These are phyloP conservation scores for Lepus townsendii DNA, from an alignment of 2,797 vertebrate genomes.

Conservation along the genomic window DNA sequence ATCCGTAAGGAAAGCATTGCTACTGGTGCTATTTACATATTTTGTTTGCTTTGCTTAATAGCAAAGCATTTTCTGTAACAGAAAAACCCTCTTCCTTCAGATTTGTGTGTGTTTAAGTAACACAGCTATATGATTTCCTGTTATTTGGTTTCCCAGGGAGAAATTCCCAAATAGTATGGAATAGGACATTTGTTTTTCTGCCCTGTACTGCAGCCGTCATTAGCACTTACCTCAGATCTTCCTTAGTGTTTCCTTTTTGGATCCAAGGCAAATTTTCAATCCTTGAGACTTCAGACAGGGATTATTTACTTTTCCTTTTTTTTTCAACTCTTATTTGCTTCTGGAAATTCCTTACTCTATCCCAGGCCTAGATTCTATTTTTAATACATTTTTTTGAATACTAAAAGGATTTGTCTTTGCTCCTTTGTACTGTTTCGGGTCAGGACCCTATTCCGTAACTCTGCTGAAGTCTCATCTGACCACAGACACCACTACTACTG, in stretches of 20 bases:
- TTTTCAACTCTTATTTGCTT: slow-evolving; percentile 27
- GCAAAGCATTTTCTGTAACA: slow-evolving; percentile 21
- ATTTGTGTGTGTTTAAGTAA: slow-evolving; percentile 51
- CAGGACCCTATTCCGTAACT: slow-evolving; percentile 4
- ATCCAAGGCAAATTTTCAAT: neutral
- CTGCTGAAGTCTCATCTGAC: neutral
- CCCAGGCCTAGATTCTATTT: slow-evolving; percentile 58
- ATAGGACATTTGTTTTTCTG: slow-evolving; percentile 58
- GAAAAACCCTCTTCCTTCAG: slow-evolving; percentile 48
- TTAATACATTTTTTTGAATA: slow-evolving; percentile 54
- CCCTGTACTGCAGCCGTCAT: neutral
- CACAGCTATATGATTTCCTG: slow-evolving; percentile 41
- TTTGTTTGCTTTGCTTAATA: slow-evolving; percentile 60
- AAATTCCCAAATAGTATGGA: neutral
- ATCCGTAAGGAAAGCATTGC: slow-evolving; percentile 39
- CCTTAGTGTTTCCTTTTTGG: slow-evolving; percentile 41
- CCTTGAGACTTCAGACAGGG: neutral
- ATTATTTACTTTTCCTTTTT: slow-evolving; percentile 64
- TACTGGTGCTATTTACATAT: neutral
- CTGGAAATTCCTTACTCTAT: slow-evolving; percentile 59
- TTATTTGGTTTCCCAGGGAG: neutral
- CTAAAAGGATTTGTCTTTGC: slow-evolving; percentile 37
- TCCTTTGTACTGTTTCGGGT: slow-evolving; percentile 37
- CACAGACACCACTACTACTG: neutral
- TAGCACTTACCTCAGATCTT: slow-evolving; percentile 64